Evolutionary conservation across 2,113 vertebrate genomes (phyloP), one percentile per base, ranked within the genome.

Genomic region (Trematomus loennbergii): DNA sequence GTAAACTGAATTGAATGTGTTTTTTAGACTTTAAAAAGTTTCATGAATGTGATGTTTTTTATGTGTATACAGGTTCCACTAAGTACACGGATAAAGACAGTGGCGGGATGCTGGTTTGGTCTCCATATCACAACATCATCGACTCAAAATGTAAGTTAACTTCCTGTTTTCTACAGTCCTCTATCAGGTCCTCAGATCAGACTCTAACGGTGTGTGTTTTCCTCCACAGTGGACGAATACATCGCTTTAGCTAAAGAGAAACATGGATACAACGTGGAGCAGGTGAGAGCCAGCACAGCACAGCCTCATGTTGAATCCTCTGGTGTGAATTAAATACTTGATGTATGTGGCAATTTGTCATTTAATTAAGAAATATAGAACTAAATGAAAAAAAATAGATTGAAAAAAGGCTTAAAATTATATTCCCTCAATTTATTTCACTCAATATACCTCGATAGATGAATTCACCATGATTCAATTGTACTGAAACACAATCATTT

Each of bases 161-260:
- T 57, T 36, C 9, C 33, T n/a, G 13, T 33, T 54, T 1, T 17
- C 6, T 18, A 1, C 13, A 52, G 25, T 71, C 11, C 33, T 65
- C 72, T 2, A 5, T 46, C 33, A 29, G 15, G 45, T 70, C 13
- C 36, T 75, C 53, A 13, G 2, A 45, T 57, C 25, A 18, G 7
- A 20, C 25, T 16, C 75, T 73, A 33, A 83, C 54, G 1, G 4
- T 20, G 36, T 50, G 59, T 71, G 63, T 40, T 75, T 75, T 33
- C n/a, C 17, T 50, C 95, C 94, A 33, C 96, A 99, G 98, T 99
- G 96, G 98, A 99, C 82, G 98, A 99, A 87, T 99, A 99, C 88
- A 97, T 99, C 91, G 96, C 98, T 55, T 97, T 99, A 84, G 98
- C 98, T 83, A 99, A 99, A 91, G 98, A 99, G 94, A 99, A 98